phyloP scores from a whole-genome alignment of 2,113 vertebrate species.

The Ramphastos sulfuratus region DNA sequence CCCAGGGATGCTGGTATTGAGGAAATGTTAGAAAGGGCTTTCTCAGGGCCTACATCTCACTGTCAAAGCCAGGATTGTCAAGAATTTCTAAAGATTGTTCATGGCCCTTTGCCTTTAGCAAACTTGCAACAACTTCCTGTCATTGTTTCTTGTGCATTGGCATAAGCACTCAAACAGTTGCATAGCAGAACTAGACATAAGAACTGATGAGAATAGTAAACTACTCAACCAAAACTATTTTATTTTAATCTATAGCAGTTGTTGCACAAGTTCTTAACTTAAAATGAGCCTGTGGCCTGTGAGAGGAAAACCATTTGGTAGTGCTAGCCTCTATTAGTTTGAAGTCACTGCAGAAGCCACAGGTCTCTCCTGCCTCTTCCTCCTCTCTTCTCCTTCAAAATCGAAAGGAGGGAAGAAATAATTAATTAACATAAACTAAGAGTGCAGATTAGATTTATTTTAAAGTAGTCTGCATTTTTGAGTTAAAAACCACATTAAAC shows the following conservation, averaged over 20 bases:
- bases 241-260: not conserved
- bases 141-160: not conserved
- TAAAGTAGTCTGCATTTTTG: not conserved
- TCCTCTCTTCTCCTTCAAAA: not conserved
- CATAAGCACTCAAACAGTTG: not conserved
- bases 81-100: no score
- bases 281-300: not conserved
- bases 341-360: not conserved
- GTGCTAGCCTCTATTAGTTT: not conserved
- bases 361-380: not conserved
- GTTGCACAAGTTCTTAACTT: not conserved
- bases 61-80: no score
- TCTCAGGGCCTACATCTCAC: no score
- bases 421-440: not conserved
- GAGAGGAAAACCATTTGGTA: not conserved
- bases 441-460: not conserved
- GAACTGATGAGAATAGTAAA: not conserved
- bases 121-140: not conserved
- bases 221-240: not conserved
- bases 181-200: not conserved
- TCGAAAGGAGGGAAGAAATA: not conserved
- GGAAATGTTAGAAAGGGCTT: no score
- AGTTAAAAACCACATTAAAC: not conserved
- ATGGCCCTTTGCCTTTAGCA: no score
- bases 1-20: no score